Evolutionary conservation across 1,140 invertebrate species (phyloP).

Genomic region (Brachionus rotundiformis): DNA sequence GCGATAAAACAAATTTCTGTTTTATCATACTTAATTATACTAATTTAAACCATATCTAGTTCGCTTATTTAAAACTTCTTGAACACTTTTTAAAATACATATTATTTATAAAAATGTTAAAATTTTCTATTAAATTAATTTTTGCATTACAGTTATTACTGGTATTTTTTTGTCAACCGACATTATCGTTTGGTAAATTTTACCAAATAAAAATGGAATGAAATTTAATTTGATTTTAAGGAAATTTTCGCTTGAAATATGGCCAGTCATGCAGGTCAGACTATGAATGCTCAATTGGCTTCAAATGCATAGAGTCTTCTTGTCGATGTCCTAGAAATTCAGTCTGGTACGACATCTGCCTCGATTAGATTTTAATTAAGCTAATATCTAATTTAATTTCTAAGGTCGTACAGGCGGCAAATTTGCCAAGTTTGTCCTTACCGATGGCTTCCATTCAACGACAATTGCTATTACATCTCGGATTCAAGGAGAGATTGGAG

Average conservation of each 20-base stretch:
- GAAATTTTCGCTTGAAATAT: slow-evolving; percentile 2
- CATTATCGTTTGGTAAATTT: not conserved
- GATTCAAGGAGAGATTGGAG: not conserved
- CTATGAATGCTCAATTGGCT: not conserved
- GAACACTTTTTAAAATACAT: not conserved
- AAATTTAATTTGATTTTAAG: not conserved
- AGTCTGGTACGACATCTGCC: not conserved
- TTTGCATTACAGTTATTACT: not conserved
- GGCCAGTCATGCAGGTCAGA: not conserved
- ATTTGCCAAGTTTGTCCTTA: not conserved
- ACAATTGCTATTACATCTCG: not conserved
- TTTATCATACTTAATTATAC: not conserved
- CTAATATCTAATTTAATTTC: not conserved
- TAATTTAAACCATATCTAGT: not conserved
- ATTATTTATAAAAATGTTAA: not conserved
- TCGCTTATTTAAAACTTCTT: not conserved
- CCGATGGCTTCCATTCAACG: not conserved
- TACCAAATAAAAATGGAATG: not conserved
- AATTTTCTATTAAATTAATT: not conserved
- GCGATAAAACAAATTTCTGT: not conserved
- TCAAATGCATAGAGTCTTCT: not conserved
- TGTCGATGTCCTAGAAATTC: not conserved
- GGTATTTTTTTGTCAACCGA: not conserved
- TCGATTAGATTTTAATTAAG: too few relatives aligned
- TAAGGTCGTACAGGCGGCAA: not conserved